Evolutionary conservation across 2,797 vertebrate genomes (phyloP).

Genomic region (Typhlichthys eigenmanni): DNA sequence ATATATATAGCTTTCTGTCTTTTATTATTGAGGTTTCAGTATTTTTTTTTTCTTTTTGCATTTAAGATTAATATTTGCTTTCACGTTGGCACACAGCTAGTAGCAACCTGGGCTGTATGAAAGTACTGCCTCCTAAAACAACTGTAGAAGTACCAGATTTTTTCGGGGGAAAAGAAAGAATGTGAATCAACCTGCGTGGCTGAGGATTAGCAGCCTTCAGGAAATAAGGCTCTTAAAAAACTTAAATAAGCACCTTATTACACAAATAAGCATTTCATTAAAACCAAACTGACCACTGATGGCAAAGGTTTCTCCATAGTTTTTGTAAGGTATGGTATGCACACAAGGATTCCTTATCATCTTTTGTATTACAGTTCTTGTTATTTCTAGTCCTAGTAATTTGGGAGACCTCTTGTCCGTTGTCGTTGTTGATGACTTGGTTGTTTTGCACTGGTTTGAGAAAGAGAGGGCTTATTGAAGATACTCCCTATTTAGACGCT

Average conservation of each 20-base stretch:
- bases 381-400: conserved; percentile 56
- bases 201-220: conserved; percentile 59
- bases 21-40: conserved; percentile 53
- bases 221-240: conserved; percentile 70
- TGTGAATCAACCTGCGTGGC: conserved; percentile 66
- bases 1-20: conserved; percentile 17
- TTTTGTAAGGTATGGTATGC: conserved; percentile 65
- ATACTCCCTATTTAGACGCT: conserved; percentile 64
- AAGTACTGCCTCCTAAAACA: conserved; percentile 48
- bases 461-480: conserved; percentile 58
- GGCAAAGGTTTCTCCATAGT: conserved; percentile 67
- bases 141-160: conserved; percentile 61
- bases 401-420: conserved; percentile 59
- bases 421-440: conserved; percentile 51
- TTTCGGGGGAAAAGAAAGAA: conserved; percentile 60
- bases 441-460: conserved; percentile 71
- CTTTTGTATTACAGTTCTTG: conserved; percentile 60
- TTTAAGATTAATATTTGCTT: conserved; percentile 28
- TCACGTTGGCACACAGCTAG: conserved; percentile 54
- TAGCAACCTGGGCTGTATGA: conserved; percentile 67
- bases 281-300: conserved; percentile 79
- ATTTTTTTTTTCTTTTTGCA: conserved; percentile 10
- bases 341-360: conserved; percentile 76
- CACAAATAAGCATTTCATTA: conserved; percentile 51
- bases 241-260: conserved; percentile 27